Base-by-base conservation (phyloP, 2,113 vertebrate genomes). In the Antechinus flavipes region DNA sequence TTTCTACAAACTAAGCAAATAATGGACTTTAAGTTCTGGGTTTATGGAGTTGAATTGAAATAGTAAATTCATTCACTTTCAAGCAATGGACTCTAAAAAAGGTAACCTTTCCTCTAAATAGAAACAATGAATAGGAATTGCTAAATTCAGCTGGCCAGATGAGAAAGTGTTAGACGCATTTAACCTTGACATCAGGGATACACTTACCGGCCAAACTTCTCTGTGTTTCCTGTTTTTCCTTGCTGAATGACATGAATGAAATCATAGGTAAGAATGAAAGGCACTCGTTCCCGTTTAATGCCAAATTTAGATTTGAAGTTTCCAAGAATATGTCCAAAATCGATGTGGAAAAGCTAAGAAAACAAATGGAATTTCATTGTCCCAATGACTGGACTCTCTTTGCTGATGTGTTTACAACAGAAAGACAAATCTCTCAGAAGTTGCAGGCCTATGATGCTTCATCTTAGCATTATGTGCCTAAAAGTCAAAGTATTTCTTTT, bases 251-350 rank as follows among this genome's bases (percentile, higher is more conserved):
- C 99, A 46, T 99, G 99, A 98, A 99, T 99, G 98, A 99, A 99
- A 98, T 99, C 99, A 91, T 99, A 99, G 12, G 99, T 99, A 97
- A 99, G 99, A 98, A 99, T 99, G 97, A 99, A 99, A 94, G 99
- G 99, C 93, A 99, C 99, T 2, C 99, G 99, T 97, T 99, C 99
- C 98, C 99, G 99, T 98, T 99, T 99, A 98, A 99, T 99, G 97
- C 99, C 99, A 98, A 99, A 99, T 98, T 99, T 99, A 90, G 99
- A 99, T 96, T 99, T 99, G 97, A 99, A 99, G 98, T 99, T 99
- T 94, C 99, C 99, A 98, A 99, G 99, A 98, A 99, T 99, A 98
- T 99, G 99, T 53, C 99, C 99, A 96, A 99, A 99, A 98, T 99
- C 99, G 96, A 99, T 99, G 98, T 99, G 99, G 98, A 99, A 99